These are phyloP conservation scores for Acleris holmiana DNA, from an alignment of 2,888 invertebrate species.

Conservation along the genomic window DNA sequence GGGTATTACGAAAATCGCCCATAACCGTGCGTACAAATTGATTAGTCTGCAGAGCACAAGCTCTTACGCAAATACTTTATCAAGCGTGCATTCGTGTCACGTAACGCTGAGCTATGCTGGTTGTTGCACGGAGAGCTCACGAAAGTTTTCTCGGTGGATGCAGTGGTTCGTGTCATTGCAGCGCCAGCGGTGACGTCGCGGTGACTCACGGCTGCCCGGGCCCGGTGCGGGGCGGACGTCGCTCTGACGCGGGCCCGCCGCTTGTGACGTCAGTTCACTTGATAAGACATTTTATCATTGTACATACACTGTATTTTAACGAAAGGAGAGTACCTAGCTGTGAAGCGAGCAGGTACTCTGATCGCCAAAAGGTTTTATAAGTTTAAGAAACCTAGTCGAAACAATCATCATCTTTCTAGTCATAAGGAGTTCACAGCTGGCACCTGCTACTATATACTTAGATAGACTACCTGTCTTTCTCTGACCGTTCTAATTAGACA, in stretches of 20 bases:
- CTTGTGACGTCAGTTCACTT: not conserved
- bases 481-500: too few species aligned
- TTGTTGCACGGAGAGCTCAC: conserved; percentile 60
- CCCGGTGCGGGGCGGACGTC: not conserved
- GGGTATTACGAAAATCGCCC: conserved; percentile 74
- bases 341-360: too few species aligned
- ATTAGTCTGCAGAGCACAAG: conserved; percentile 66
- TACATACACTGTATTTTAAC: not conserved
- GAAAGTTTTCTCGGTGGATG: conserved; percentile 5
- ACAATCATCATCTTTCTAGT: too few species aligned
- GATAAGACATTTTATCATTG: not conserved
- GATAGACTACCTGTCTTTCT: too few species aligned
- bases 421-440: too few species aligned
- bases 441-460: too few species aligned
- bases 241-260: not conserved
- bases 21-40: conserved; percentile 76
- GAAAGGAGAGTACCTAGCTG: too few species aligned
- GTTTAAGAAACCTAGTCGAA: too few species aligned
- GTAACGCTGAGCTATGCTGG: conserved; percentile 66
- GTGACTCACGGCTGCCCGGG: not conserved
- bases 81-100: conserved; percentile 75
- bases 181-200: not conserved
- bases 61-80: conserved; percentile 77
- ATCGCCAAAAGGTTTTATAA: too few species aligned
- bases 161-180: too few species aligned